phyloP scores from a whole-genome alignment of 2,888 invertebrate species.

The Aquatica leii region DNA sequence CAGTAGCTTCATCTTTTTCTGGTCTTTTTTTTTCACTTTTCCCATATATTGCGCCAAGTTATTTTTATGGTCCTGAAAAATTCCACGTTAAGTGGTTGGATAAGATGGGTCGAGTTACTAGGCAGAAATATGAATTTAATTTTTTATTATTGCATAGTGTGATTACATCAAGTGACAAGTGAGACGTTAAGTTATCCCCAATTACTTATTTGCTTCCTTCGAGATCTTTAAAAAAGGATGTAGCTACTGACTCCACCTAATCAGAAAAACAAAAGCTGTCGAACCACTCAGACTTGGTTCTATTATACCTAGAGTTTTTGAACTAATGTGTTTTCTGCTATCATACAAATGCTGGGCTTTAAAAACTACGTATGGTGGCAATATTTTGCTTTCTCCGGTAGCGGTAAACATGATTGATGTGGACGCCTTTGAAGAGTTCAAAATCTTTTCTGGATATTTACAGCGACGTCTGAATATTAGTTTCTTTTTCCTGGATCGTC shows the following conservation, averaged over 20 bases:
- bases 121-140: constrained; percentile 2
- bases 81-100: constrained; percentile 12
- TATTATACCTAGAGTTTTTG: neutral
- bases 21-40: constrained; percentile 9
- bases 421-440: too few relatives aligned
- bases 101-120: neutral
- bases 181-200: neutral
- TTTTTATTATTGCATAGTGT: neutral
- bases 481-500: neutral
- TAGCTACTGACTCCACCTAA: neutral
- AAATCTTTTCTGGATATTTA: too few relatives aligned
- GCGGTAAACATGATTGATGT: too few relatives aligned
- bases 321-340: too few relatives aligned
- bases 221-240: neutral
- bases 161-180: neutral
- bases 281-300: neutral
- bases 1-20: neutral
- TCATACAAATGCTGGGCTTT: too few relatives aligned
- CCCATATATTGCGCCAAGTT: too few relatives aligned
- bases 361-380: too few relatives aligned
- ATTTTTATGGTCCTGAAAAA: constrained; percentile 14
- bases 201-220: neutral
- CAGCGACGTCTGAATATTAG: neutral
- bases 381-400: too few relatives aligned
- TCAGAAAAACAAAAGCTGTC: neutral